Conservation (phyloP, 2,797 vertebrate genomes). For the Halcyon chelicuti region DNA sequence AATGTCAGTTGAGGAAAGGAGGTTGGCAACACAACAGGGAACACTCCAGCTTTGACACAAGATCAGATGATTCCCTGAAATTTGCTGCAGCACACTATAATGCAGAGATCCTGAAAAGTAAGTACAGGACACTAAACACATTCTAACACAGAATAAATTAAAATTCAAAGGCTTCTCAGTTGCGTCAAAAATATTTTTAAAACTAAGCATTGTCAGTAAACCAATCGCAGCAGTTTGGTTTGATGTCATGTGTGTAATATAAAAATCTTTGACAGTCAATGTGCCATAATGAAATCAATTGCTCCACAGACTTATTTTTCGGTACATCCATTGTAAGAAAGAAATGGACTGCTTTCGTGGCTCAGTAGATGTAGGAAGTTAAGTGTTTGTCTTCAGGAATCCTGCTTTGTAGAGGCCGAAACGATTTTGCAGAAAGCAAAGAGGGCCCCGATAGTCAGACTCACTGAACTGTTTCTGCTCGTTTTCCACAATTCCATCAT, state of each 20-base stretch:
- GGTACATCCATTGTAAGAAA: neutral
- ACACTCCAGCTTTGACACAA: conserved; percentile 70
- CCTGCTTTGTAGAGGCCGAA: neutral
- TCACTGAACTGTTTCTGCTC: neutral
- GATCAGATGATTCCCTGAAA: conserved; percentile 81
- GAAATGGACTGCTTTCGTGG: neutral
- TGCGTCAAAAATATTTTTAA: neutral
- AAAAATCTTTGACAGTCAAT: neutral
- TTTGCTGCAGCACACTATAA: conserved; percentile 93
- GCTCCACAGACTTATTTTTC: neutral
- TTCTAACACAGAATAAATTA: neutral
- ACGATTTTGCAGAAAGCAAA: neutral
- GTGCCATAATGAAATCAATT: neutral
- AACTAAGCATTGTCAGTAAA: neutral
- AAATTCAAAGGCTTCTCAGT: neutral
- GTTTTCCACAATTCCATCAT: neutral
- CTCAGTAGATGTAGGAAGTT: neutral
- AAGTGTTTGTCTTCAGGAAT: neutral
- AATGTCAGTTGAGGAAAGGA: conserved; percentile 89
- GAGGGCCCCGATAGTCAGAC: neutral
- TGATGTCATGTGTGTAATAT: neutral
- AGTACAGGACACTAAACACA: conserved; percentile 41
- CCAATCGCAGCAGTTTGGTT: neutral
- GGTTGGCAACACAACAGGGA: conserved; percentile 77
- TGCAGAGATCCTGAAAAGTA: conserved; percentile 94